Base-by-base conservation (phyloP, 2,113 vertebrate genomes). In the Amazona vittata region DNA sequence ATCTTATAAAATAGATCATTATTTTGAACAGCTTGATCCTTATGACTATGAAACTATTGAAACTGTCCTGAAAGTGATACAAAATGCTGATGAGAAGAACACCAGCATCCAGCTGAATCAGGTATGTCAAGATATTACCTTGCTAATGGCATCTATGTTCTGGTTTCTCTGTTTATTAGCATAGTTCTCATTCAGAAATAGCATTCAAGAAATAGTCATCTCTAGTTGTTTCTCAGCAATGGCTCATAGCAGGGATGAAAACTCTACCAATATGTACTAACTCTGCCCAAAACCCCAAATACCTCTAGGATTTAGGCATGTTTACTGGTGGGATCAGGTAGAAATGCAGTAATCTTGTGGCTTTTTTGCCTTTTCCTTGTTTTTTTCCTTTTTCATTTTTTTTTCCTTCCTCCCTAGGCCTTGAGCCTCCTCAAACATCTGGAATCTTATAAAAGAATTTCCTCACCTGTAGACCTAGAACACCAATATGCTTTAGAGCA, bases 31-130 rank as follows among this genome's bases (percentile, higher is more conserved):
- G 99, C 98, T 99, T 95, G 99, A 99, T 95, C 99, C 99, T 11
- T 99, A 99, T 84, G 99, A 99, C 93, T 99, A 99, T 24, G 99
- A 99, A 97, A 98, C 98, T 94, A 99, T 99, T 47, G 99, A 99
- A 96, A 97, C 98, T 46, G 96, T 99, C 86, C 97, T 99, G 80
- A 98, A 98, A 93, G 98, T 99, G 90, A 98, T 99, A 41, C 98
- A 99, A 92, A 98, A 96, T 69, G 98, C 98, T 9, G 98, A 99
- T 84, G 99, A 99, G 64, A 98, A 97, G 78, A 98, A 98, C 81
- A 96, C 97, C 37, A 97, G 91, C 85, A 98, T 99, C 89, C 98
- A 98, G 6, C 78, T 99, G 39, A 98, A 95, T 93, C 99, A 99
- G 99, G 99, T 99, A 93, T 35, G 71, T 64, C 57, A 91, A 33